Evolutionary conservation across 2,113 vertebrate species (phyloP), one percentile per base, ranked within the genome.

Genomic region (Polyodon spathula): DNA sequence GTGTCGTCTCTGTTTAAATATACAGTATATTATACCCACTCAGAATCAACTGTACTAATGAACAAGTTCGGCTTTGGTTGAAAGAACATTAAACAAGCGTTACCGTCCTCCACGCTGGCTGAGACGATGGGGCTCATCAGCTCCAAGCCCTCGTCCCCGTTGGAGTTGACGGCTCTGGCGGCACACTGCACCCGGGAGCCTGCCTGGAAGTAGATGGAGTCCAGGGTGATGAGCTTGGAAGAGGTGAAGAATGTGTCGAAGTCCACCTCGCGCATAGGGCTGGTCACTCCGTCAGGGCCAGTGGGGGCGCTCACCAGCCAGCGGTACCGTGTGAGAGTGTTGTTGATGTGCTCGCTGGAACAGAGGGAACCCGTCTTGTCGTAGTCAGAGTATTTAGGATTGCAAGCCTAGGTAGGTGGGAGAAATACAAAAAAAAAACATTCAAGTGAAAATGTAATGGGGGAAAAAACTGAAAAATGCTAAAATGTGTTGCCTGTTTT

Each of bases 211-310:
- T 97, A 97, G 71, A 98, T 81, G 46, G 95, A 95, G 75, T 97
- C 95, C 4, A 98, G 63, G 0, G 92, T 89, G 73, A 97, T 91
- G 76, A 85, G 89, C 84, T 96, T 97, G 66, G 94, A 93, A 6
- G 94, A 94, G 0, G 95, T 94, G 59, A 97, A 96, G 80, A 97
- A 98, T 11, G 94, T 98, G 73, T 98, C 90, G 14, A 92, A 93
- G 81, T 97, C 93, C 60, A 91, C 84, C 70, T 97, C 95, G 65
- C 78, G 88, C 92, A 97, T 90, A 70, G 93, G 92, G 69, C 90
- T 91, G 65, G 92, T 92, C 60, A 97, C 89, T 0, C 93, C 91
- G 8, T 95, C 90, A 0, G 88, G 79, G 50, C 94, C 86, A 0
- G 87, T 77, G 1, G 95, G 93, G 39, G 93, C 91, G 1, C 93